Percentiles rank a stretch among this genome's conserved stretches.
Conservation (phyloP, 2,113 vertebrate genomes). For the Xiphophorus maculatus region DNA sequence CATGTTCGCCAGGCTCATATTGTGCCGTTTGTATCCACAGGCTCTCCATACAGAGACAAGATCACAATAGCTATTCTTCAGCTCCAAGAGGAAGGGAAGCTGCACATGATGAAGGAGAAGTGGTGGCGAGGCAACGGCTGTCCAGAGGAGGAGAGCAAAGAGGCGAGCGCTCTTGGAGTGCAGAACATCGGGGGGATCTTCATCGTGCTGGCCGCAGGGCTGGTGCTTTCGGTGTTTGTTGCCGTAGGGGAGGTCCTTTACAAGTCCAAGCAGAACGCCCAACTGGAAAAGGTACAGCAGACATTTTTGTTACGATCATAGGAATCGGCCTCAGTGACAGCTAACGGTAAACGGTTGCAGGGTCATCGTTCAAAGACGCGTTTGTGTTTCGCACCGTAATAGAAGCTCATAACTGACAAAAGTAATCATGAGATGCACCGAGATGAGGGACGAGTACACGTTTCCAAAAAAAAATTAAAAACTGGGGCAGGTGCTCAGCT, state of each 20-base stretch:
- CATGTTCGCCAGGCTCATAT: conserved; percentile 6
- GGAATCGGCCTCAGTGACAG: not conserved
- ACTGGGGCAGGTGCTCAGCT: not conserved
- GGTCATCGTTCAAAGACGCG: not conserved
- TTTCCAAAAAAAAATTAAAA: not conserved
- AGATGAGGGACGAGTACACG: not conserved
- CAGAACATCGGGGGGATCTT: conserved; percentile 99
- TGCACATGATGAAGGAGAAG: conserved; percentile 99
- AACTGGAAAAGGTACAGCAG: conserved; percentile 94
- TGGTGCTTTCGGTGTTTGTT: conserved; percentile 97
- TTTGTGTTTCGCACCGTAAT: not conserved
- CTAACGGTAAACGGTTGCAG: not conserved
- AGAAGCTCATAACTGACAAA: not conserved
- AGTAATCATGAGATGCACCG: not conserved
- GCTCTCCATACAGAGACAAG: conserved; percentile 96
- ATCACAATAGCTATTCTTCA: conserved; percentile 99
- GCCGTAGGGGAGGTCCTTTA: conserved; percentile 97
- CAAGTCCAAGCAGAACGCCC: conserved; percentile 98
- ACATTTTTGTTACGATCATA: not conserved
- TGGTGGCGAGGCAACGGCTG: conserved; percentile 99
- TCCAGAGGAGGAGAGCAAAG: conserved; percentile 97
- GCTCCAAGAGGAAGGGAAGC: conserved; percentile 96
- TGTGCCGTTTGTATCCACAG: conserved; percentile 68
- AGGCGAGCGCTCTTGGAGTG: conserved; percentile 96
- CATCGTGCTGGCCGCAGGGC: conserved; percentile 95